A percentile compares a stretch with the other conserved stretches of the same genome.
These are phyloP conservation scores for Xiphydria camelus DNA, from an alignment of 2,888 invertebrate genomes.

Conservation along the genomic window DNA sequence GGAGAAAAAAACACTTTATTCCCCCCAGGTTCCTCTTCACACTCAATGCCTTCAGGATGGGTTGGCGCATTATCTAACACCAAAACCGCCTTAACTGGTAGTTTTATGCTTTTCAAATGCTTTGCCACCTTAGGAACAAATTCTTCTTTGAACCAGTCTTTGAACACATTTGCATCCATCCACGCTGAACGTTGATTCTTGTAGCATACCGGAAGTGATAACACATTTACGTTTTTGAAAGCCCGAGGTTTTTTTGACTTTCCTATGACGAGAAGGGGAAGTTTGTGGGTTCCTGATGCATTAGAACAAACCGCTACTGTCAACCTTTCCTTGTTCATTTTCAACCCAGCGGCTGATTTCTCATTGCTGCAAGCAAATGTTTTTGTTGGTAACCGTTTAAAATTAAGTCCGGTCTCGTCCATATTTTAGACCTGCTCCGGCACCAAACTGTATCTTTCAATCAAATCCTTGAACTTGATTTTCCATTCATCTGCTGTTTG, in stretches of 20 bases:
- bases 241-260: conserved; percentile 30
- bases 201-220: conserved; percentile 20
- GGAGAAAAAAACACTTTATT: neutral
- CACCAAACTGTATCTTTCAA: neutral
- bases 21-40: neutral
- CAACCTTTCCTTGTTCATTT: conserved; percentile 32
- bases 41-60: conserved; percentile 20
- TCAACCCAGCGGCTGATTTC: conserved; percentile 28
- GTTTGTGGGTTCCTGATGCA: conserved; percentile 27
- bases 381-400: conserved; percentile 30
- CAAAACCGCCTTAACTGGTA: conserved; percentile 24
- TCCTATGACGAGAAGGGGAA: conserved; percentile 33
- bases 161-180: conserved; percentile 27
- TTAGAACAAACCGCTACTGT: conserved; percentile 33
- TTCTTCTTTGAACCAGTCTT: conserved; percentile 25
- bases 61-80: conserved; percentile 28
- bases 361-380: conserved; percentile 27
- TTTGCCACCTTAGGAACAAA: conserved; percentile 26
- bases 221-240: conserved; percentile 30
- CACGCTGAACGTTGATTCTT: conserved; percentile 29
- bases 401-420: conserved; percentile 35
- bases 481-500: neutral
- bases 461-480: neutral
- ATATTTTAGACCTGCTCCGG: conserved; percentile 31
- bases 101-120: conserved; percentile 19